Percentiles rank a stretch among this genome's conserved stretches.
Evolutionary conservation across 2,888 invertebrate species (phyloP).

Genomic region (Anthoptus insignis): DNA sequence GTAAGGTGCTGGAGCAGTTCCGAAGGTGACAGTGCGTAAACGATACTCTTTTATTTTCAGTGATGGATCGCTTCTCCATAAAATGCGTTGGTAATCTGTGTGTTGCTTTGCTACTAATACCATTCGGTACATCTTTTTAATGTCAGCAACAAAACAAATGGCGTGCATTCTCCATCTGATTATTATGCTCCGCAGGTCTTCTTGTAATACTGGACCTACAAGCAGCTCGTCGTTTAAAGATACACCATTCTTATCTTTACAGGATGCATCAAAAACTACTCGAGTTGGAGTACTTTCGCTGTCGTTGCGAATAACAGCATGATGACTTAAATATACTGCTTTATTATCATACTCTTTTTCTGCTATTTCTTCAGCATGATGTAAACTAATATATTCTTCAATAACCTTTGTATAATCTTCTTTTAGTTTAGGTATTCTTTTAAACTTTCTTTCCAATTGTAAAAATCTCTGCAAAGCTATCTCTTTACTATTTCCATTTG

Average conservation of each 20-base stretch:
- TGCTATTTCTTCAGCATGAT: constrained; percentile 25
- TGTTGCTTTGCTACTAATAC: constrained; percentile 24
- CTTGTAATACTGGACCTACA: constrained; percentile 41
- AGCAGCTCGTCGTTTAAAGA: constrained; percentile 48
- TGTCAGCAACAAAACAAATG: constrained; percentile 14
- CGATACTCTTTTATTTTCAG: too few relatives aligned
- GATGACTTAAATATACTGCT: constrained; percentile 30
- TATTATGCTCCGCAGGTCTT: constrained; percentile 9
- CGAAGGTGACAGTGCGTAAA: too few relatives aligned
- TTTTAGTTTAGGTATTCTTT: constrained; percentile 19
- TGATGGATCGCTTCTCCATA: constrained; percentile 24
- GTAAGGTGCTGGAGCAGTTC: too few relatives aligned
- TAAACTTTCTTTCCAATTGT: constrained; percentile 45
- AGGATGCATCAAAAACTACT: too few relatives aligned
- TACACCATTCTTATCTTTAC: too few relatives aligned
- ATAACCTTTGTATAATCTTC: constrained; percentile 18
- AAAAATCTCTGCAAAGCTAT: constrained; percentile 48
- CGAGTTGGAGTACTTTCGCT: constrained; percentile 28
- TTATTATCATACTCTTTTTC: constrained; percentile 20
- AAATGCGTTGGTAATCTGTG: constrained; percentile 26
- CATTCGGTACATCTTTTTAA: constrained; percentile 36
- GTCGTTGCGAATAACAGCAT: constrained; percentile 16
- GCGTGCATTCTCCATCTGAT: constrained; percentile 12
- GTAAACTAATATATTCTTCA: constrained; percentile 22
- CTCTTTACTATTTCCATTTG: constrained; percentile 44